Evolutionary conservation across 2,888 invertebrate species (phyloP).

Genomic region (Marronus borbonicus): DNA sequence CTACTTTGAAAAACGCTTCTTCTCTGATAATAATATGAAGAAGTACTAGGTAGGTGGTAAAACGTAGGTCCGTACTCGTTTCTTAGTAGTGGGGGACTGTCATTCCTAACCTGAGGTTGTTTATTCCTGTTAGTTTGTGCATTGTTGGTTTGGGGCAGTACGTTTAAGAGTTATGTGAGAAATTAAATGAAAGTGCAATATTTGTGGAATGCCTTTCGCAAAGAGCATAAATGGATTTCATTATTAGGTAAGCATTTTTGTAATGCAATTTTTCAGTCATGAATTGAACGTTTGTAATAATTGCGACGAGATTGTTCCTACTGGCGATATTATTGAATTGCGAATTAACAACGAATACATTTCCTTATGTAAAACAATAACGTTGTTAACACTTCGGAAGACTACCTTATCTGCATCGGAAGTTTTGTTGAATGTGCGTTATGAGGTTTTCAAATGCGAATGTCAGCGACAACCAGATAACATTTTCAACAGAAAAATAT

Average conservation of each 20-base stretch:
- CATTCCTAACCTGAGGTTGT: slow-evolving; percentile 21
- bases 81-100: slow-evolving; percentile 2
- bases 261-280: slow-evolving; percentile 20
- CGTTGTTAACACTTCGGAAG: neutral
- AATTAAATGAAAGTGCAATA: slow-evolving; percentile 33
- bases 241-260: slow-evolving; percentile 14
- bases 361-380: no score
- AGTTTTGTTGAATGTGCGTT: neutral
- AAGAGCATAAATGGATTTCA: slow-evolving; percentile 33
- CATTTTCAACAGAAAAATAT: no score
- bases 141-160: neutral
- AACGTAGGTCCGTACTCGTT: neutral
- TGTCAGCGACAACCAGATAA: neutral
- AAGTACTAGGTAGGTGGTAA: neutral
- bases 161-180: slow-evolving; percentile 21
- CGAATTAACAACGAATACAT: no score
- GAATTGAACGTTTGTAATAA: neutral
- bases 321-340: no score
- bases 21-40: neutral
- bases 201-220: neutral
- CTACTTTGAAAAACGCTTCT: neutral
- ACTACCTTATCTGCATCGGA: no score
- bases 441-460: neutral
- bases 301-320: neutral
- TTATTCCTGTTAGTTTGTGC: slow-evolving; percentile 9